These are phyloP conservation scores for Loripinus fragilis DNA, from an alignment of 2,888 invertebrate species.

Conservation along the genomic window DNA sequence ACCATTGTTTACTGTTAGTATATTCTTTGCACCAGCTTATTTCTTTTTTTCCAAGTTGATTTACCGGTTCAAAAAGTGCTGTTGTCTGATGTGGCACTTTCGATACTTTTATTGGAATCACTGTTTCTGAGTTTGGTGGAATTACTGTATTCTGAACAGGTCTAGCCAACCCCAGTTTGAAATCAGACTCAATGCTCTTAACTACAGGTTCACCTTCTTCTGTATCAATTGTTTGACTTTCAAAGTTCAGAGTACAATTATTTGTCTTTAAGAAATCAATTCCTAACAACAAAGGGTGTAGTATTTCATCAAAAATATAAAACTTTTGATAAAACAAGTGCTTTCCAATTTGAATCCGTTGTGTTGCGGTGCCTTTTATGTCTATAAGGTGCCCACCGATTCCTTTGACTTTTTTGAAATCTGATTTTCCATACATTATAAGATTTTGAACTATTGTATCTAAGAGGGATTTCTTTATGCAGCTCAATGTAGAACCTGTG, in stretches of 20 bases:
- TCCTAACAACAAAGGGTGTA: constrained; percentile 33
- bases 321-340: constrained; percentile 20
- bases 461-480: constrained; percentile 35
- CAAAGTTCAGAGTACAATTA: constrained; percentile 37
- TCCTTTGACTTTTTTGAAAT: constrained; percentile 23
- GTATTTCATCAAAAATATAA: constrained; percentile 40
- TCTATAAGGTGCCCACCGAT: constrained; percentile 30
- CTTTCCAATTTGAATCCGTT: constrained; percentile 24
- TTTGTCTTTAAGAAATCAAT: constrained; percentile 31
- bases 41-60: constrained; percentile 3
- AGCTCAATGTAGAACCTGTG: constrained; percentile 22
- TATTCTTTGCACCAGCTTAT: constrained; percentile 25
- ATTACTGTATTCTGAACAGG: neutral
- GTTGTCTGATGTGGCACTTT: constrained; percentile 3
- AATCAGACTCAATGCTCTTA: neutral
- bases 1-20: constrained; percentile 24
- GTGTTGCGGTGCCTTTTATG: constrained; percentile 13
- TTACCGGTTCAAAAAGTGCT: constrained; percentile 28
- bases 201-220: neutral
- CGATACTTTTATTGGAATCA: constrained; percentile 34
- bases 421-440: neutral
- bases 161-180: constrained; percentile 27
- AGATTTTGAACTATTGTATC: neutral
- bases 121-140: constrained; percentile 21
- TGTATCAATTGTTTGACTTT: constrained; percentile 4